phyloP scores from a whole-genome alignment of 1,140 invertebrate genomes.

The Brachionus manjavacas region DNA sequence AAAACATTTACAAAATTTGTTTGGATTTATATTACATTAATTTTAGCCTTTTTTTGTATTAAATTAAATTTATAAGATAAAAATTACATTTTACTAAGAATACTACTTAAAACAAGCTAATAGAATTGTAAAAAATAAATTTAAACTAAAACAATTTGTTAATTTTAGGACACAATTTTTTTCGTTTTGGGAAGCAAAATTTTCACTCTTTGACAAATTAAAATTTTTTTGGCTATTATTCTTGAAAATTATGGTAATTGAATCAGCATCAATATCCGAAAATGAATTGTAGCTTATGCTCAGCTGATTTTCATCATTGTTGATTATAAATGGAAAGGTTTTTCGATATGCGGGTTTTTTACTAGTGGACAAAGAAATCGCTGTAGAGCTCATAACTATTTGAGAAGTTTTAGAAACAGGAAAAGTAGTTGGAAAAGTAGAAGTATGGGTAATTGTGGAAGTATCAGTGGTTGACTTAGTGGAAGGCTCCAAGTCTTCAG shows the following conservation, averaged over 20 bases:
- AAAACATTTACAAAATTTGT: not conserved
- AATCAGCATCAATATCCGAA: not conserved
- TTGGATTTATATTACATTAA: not conserved
- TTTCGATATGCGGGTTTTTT: not conserved
- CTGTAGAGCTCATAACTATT: not conserved
- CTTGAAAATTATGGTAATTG: not conserved
- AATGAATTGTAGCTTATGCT: constrained; percentile 1
- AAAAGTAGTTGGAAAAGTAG: not conserved
- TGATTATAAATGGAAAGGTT: constrained; percentile 22
- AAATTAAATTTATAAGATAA: not conserved
- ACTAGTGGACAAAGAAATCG: not conserved
- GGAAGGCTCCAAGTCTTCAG: not conserved
- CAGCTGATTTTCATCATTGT: not conserved
- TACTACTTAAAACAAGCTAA: not conserved
- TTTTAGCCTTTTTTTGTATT: not conserved
- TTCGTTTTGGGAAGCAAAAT: not conserved
- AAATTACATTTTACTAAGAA: not conserved
- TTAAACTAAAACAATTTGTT: not conserved
- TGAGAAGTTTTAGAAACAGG: not conserved
- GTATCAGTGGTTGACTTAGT: not conserved
- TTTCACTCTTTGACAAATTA: constrained; percentile 9
- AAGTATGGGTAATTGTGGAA: not conserved
- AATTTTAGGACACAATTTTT: not conserved
- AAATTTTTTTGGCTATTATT: not conserved
- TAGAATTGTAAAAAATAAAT: not conserved